Evolutionary conservation across 2,888 invertebrate species (phyloP).

Genomic region (Diaperis boleti): DNA sequence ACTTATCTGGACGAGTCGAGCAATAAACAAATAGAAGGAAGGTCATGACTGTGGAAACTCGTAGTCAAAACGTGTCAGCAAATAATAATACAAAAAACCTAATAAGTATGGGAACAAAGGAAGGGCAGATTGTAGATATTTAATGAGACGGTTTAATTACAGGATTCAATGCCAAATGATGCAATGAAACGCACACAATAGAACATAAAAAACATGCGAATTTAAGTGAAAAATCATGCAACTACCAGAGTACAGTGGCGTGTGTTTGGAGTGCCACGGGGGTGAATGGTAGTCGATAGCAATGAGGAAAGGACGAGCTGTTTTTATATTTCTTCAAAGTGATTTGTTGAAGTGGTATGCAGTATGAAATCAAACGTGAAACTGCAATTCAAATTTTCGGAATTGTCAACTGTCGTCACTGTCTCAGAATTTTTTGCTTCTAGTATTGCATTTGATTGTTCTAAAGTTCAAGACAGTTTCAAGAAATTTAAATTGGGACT

Average conservation of each 20-base stretch:
- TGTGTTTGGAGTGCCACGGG: slow-evolving; percentile 32
- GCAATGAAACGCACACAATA: slow-evolving; percentile 57
- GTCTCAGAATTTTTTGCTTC: too few species aligned
- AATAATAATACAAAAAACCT: slow-evolving; percentile 32
- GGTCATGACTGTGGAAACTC: slow-evolving; percentile 32
- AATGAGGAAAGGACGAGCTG: too few species aligned
- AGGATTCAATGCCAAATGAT: slow-evolving; percentile 64
- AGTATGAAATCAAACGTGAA: too few species aligned
- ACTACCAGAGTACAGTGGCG: slow-evolving; percentile 58
- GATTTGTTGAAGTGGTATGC: too few species aligned
- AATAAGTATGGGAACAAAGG: slow-evolving; percentile 56
- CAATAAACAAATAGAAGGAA: slow-evolving; percentile 24
- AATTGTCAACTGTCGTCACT: too few species aligned
- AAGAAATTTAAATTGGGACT: too few species aligned
- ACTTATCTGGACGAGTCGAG: slow-evolving; percentile 7
- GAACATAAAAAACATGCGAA: slow-evolving; percentile 55
- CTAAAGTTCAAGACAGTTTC: too few species aligned
- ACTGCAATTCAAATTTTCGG: too few species aligned
- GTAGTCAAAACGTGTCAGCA: slow-evolving; percentile 29
- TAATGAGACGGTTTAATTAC: slow-evolving; percentile 60
- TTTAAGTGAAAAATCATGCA: slow-evolving; percentile 50
- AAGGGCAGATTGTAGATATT: slow-evolving; percentile 61
- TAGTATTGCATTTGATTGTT: too few species aligned
- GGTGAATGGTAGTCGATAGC: too few species aligned
- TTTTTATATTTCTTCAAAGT: too few species aligned